Evolutionary conservation across 2,797 vertebrate genomes (phyloP), one percentile per base, ranked within the genome.

Genomic region (Alfaro cultratus): DNA sequence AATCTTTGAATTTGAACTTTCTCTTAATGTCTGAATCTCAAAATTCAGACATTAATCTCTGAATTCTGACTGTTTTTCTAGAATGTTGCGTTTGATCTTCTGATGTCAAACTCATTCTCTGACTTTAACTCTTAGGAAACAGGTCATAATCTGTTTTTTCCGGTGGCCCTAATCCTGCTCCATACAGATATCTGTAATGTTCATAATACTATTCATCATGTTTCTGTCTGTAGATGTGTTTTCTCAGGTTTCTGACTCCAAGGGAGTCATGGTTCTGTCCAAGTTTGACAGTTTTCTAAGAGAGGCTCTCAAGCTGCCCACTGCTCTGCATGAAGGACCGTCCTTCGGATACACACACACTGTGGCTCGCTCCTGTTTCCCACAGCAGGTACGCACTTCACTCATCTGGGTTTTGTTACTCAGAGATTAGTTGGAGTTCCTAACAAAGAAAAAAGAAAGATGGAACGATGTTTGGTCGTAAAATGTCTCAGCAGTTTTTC

Each of bases 321-420:
- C 97, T 0, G 96, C 97, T 4, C 96, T 98, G 34, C 97, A 97
- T 55, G 98, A 99, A 93, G 97, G 97, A 0, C 98, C 98, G 0
- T 99, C 98, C 2, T 99, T 99, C 18, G 97, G 98, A 13, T 99
- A 99, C 94, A 97, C 96, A 0, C 96, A 97, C 85, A 96, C 96
- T 29, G 89, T 95, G 0, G 92, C 95, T 0, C 96, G 96, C 76
- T 93, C 96, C 70, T 99, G 97, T 88, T 99, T 99, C 86, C 96
- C 98, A 0, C 98, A 98, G 36, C 98, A 99, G 94, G 98, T 98
- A 84, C 13, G 83, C 29, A 76, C 78, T 64, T 55, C 16, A 34
- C 29, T 23, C 74, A 51, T 34, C 31, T 60, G 36, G 23, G 39
- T 11, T 68, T 62, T 7, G 18, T 49, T 51, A 8, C 21, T 53